These are phyloP conservation scores for Xenopus petersii DNA, from an alignment of 2,797 vertebrate genomes.

Conservation along the genomic window DNA sequence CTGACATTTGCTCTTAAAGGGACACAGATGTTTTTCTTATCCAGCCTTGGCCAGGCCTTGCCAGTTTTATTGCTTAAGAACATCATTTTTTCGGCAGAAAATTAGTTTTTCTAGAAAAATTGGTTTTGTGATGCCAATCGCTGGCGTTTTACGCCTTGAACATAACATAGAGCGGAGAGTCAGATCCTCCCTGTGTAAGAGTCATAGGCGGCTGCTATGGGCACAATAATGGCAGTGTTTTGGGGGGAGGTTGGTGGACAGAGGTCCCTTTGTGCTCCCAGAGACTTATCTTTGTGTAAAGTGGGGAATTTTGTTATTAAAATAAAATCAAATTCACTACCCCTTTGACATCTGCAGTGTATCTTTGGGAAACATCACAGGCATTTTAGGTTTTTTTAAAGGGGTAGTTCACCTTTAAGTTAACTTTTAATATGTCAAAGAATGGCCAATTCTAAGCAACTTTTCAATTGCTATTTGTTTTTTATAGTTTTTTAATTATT, in stretches of 20 bases:
- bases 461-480: too few species aligned
- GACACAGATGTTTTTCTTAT: too few species aligned
- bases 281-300: constrained; percentile 7
- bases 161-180: constrained; percentile 4
- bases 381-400: too few species aligned
- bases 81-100: neutral
- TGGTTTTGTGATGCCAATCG: neutral
- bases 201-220: too few species aligned
- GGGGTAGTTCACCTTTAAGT: too few species aligned
- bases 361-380: too few species aligned
- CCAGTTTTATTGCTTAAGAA: neutral
- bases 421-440: too few species aligned
- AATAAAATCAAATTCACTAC: neutral
- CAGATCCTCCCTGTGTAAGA: constrained; percentile 1
- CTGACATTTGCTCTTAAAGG: too few species aligned
- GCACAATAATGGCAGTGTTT: constrained; percentile 29
- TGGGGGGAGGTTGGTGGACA: neutral
- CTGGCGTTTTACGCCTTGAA: constrained; percentile 21
- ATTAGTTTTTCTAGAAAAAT: constrained; percentile 5
- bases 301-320: neutral
- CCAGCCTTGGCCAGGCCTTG: too few species aligned
- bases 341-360: neutral
- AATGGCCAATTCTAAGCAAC: too few species aligned
- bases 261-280: constrained; percentile 15
- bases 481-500: too few species aligned